Base-by-base conservation (phyloP, 1,140 invertebrate species). In the Asbolus verrucosus region DNA sequence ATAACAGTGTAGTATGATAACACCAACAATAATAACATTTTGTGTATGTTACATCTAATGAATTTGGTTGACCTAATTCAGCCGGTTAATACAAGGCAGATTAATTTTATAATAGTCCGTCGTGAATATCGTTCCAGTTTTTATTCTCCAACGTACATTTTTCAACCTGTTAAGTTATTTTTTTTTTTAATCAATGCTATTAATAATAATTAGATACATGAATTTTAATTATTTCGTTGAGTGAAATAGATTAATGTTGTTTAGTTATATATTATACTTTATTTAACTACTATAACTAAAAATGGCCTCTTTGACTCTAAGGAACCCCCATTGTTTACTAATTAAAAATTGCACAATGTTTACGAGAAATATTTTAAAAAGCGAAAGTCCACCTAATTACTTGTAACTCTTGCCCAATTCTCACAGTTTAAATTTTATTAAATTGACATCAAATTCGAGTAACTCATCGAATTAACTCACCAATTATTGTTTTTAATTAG, bases 311-410 rank as follows among this genome's bases (percentile, higher is more conserved):
- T 63, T 21, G 21, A n/a, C 41, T 27, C 8, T 21, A 63, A 63
- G 61, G 33, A 63, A 63, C 61, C 61, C 61, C 33, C 19, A 63
- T 63, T 63, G 61, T 63, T 63, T 39, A 63, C 61, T 63, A 63
- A 63, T 63, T 63, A 63, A 63, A 27, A 63, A 63, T 63, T 63
- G 61, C 54, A 61, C 31, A 61, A 61, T 43, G 15, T 61, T 61
- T 30, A 36, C 54, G 54, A 3, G 61, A 63, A 63, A 63, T 63
- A 41, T 6, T 38, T 39, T 63, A 41, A 41, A 62, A 63, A 63
- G 61, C 61, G 61, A 63, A 63, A 63, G 61, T 63, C 60, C 43
- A 50, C 43, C 43, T 19, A 50, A 50, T 50, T 50, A 21, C 11
- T 36, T 21, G 46, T 11, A 2, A 21, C 46, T 54, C 46, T 54